These are phyloP conservation scores for Cygnus buccinator DNA, from an alignment of 2,113 vertebrate genomes.

Conservation along the genomic window DNA sequence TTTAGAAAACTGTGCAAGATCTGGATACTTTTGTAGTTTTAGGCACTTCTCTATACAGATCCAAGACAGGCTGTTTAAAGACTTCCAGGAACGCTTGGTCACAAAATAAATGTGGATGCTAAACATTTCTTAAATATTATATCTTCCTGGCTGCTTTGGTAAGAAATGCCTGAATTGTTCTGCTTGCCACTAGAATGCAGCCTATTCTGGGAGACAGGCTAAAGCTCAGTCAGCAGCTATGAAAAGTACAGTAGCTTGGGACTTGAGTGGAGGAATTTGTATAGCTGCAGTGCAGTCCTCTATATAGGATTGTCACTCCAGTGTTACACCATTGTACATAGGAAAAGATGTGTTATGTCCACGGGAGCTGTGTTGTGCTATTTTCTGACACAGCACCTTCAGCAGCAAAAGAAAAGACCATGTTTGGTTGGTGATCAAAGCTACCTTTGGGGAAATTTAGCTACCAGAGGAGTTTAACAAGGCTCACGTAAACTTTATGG, in stretches of 20 bases:
- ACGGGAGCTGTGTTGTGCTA: not conserved
- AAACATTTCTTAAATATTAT: not conserved
- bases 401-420: not conserved
- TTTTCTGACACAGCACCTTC: not conserved
- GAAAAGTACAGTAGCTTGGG: not conserved
- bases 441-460: not conserved
- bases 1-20: not conserved
- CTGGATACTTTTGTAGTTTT: not conserved
- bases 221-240: not conserved
- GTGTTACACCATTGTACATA: rapidly evolving
- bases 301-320: too few relatives aligned
- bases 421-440: not conserved
- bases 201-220: not conserved
- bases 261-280: not conserved
- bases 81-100: not conserved
- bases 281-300: not conserved
- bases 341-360: not conserved
- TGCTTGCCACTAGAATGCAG: not conserved
- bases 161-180: not conserved
- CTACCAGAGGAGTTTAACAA: not conserved
- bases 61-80: not conserved
- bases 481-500: not conserved
- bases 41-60: not conserved
- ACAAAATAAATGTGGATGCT: not conserved
- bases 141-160: not conserved